Evolutionary conservation across 2,888 invertebrate genomes (phyloP), one percentile per base, ranked within the genome.

Genomic region (Subacronicta megacephala): DNA sequence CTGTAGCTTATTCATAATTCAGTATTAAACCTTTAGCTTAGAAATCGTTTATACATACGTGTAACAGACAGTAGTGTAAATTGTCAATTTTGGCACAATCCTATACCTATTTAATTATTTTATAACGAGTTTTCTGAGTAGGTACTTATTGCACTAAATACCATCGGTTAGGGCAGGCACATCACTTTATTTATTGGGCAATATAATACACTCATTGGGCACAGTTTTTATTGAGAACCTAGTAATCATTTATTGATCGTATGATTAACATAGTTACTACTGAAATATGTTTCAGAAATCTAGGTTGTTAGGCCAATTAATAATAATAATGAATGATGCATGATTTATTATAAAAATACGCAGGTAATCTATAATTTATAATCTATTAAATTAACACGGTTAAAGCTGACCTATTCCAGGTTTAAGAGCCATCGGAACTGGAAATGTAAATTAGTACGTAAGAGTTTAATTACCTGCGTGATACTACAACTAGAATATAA

Each of bases 171-270:
- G 18, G 2, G 18, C 6, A 15, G 18, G 41, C n/a, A 33, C 17
- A 13, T 63, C 45, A 3, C 29, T 36, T 53, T 46, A 53, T 64
- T 53, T 49, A 65, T 59, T 65, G 20, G 26, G 40, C 15, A 53
- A 37, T 16, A 37, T n/a, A 4, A n/a, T 44, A 12, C 29, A 18
- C 4, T 36, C 47, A 16, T 41, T 40, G 23, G 44, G 26, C 13
- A 52, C 17, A 12, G 26, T 40, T 43, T 31, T 38, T 46, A 53
- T 41, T 66, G 40, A 13, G n/a, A n/a, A n/a, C n/a, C n/a, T n/a
- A n/a, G n/a, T n/a, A n/a, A n/a, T n/a, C n/a, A n/a, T n/a, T 1
- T 20, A 54, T 60, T 41, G 15, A 49, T 65, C 38, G 40, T 20
- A 38, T 61, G 54, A 54, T 50, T 0, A 18, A 60, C 60, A 49